phyloP scores from a whole-genome alignment of 2,888 invertebrate genomes.

The Argyresthia albistria region DNA sequence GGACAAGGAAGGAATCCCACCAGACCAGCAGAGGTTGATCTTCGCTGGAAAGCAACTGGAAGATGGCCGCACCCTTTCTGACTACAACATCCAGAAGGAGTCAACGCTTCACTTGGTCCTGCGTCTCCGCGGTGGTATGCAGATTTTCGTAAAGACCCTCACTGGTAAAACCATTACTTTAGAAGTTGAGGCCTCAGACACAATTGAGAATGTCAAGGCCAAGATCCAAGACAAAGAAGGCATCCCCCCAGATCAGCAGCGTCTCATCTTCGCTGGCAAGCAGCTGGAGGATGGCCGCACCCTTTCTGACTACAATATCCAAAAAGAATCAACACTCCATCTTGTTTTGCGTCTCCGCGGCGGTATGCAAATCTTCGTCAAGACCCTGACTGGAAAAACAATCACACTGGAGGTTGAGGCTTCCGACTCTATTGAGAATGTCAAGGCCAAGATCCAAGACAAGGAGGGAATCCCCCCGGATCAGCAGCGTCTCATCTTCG shows the following conservation, averaged over 20 bases:
- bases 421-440: slow-evolving; percentile 52
- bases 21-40: slow-evolving; percentile 48
- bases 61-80: slow-evolving; percentile 47
- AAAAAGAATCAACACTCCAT: slow-evolving; percentile 42
- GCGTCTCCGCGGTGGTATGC: slow-evolving; percentile 48
- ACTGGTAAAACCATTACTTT: slow-evolving; percentile 45
- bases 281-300: slow-evolving; percentile 46
- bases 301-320: slow-evolving; percentile 43
- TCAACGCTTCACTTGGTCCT: slow-evolving; percentile 46
- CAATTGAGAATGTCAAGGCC: slow-evolving; percentile 45
- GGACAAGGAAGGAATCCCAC: slow-evolving; percentile 52
- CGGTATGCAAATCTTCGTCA: slow-evolving; percentile 48
- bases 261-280: slow-evolving; percentile 43
- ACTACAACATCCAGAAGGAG: slow-evolving; percentile 53
- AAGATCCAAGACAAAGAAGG: slow-evolving; percentile 51
- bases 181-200: slow-evolving; percentile 42
- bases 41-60: slow-evolving; percentile 52
- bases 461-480: slow-evolving; percentile 50
- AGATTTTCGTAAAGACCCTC: slow-evolving; percentile 43
- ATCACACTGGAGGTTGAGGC: slow-evolving; percentile 43
- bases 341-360: slow-evolving; percentile 40
- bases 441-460: slow-evolving; percentile 51
- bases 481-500: slow-evolving; percentile 45
- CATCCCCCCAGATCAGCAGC: slow-evolving; percentile 44
- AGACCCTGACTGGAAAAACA: slow-evolving; percentile 41